Percentiles rank a stretch among this genome's conserved stretches.
These are phyloP conservation scores for Amblyornis subalaris DNA, from an alignment of 2,113 vertebrate genomes.

Conservation along the genomic window DNA sequence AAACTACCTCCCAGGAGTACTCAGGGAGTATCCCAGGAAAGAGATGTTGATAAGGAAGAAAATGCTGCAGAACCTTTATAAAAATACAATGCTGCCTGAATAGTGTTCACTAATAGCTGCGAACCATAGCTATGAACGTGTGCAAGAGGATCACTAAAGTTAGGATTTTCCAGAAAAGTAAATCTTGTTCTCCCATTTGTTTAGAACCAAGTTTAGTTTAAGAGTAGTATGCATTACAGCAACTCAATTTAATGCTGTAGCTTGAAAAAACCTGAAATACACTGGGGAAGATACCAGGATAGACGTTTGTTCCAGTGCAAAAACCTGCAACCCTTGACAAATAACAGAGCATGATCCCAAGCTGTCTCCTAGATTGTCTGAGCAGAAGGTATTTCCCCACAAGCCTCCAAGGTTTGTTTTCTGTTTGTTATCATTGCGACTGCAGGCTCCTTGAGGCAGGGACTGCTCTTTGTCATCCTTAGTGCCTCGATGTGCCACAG, in stretches of 20 bases:
- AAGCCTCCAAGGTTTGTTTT: slow-evolving; percentile 23
- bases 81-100: not conserved
- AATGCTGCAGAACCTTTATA: not conserved
- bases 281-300: not conserved
- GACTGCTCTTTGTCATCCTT: slow-evolving; percentile 41
- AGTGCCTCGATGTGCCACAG: rapidly evolving
- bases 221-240: not conserved
- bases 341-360: slow-evolving; percentile 24
- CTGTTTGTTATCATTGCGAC: not conserved
- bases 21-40: not conserved
- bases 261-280: not conserved
- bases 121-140: not conserved
- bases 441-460: not conserved
- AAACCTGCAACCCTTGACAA: slow-evolving; percentile 2
- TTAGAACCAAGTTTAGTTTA: not conserved
- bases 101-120: not conserved
- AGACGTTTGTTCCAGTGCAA: not conserved
- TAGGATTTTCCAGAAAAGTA: not conserved
- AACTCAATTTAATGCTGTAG: not conserved
- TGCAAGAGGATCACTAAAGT: not conserved
- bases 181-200: not conserved
- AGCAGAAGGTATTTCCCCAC: slow-evolving; percentile 24
- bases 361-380: not conserved
- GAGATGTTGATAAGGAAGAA: not conserved
- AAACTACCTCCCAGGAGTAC: not conserved